These are phyloP conservation scores for Erpetoichthys calabaricus DNA, from an alignment of 2,797 vertebrate genomes.

Conservation along the genomic window DNA sequence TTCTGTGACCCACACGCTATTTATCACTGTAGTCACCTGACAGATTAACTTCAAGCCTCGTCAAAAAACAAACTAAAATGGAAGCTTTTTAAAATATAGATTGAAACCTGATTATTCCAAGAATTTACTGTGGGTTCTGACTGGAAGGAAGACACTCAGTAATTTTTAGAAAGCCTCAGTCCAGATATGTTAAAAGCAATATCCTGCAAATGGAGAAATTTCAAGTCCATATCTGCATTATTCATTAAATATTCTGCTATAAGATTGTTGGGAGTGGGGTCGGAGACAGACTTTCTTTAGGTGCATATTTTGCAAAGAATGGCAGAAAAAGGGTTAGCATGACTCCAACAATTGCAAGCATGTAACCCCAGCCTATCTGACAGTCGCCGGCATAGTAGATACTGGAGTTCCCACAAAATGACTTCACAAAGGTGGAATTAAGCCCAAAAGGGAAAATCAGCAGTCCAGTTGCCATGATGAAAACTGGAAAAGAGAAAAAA, in stretches of 20 bases:
- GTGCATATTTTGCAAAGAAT: constrained; percentile 90
- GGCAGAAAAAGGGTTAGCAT: constrained; percentile 89
- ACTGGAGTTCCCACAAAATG: constrained; percentile 72
- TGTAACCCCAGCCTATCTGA: constrained; percentile 89
- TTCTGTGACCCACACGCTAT: too few relatives aligned
- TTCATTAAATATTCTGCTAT: constrained; percentile 37
- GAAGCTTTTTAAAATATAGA: too few relatives aligned
- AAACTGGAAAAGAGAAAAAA: constrained; percentile 48
- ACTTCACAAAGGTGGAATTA: constrained; percentile 74
- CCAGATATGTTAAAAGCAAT: too few relatives aligned
- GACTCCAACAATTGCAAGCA: constrained; percentile 84
- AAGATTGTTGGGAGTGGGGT: constrained; percentile 83
- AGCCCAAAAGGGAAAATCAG: constrained; percentile 85
- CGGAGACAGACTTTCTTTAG: constrained; percentile 80
- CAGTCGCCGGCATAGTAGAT: constrained; percentile 82
- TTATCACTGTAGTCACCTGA: too few relatives aligned
- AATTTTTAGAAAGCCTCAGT: too few relatives aligned
- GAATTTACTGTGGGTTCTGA: too few relatives aligned
- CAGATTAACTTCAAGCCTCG: too few relatives aligned
- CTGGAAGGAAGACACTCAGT: too few relatives aligned
- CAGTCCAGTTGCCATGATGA: constrained; percentile 85
- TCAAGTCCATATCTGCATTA: too few relatives aligned
- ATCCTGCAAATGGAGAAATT: too few relatives aligned
- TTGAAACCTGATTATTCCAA: too few relatives aligned
- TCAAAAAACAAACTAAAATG: too few relatives aligned